Conservation (phyloP, 2,113 vertebrate genomes). For the Reinhardtius hippoglossoides region DNA sequence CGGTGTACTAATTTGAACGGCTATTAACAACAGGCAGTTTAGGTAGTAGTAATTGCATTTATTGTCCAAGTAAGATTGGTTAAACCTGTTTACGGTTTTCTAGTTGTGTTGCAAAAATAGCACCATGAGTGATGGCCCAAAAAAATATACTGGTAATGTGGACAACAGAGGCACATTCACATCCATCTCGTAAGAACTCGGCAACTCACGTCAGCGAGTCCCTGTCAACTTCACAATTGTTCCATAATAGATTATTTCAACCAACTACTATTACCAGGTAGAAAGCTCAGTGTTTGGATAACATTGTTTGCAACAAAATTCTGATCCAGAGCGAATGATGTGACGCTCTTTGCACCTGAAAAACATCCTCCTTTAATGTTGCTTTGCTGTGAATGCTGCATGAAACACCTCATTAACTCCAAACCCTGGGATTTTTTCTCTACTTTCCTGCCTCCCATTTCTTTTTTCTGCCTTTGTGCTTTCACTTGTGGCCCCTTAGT, state of each 20-base stretch:
- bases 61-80: no score
- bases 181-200: slow-evolving; percentile 9
- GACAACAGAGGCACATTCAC: not conserved
- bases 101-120: no score
- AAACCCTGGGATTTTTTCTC: slow-evolving; percentile 11
- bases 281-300: slow-evolving; percentile 23
- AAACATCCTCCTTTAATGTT: slow-evolving; percentile 30
- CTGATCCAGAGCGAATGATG: not conserved
- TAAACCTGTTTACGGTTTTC: no score
- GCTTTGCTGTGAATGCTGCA: slow-evolving; percentile 38
- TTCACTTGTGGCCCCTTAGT: slow-evolving; percentile 23
- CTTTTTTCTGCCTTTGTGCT: slow-evolving; percentile 3
- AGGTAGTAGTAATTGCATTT: no score
- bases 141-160: no score
- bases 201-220: slow-evolving; percentile 6
- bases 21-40: no score
- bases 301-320: slow-evolving; percentile 33
- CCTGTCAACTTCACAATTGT: not conserved
- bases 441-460: not conserved
- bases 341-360: slow-evolving; percentile 3
- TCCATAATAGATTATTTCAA: slow-evolving; percentile 45
- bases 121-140: no score
- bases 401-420: slow-evolving; percentile 51
- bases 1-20: no score
- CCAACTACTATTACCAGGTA: slow-evolving; percentile 38